Conservation (phyloP, 1,140 invertebrate genomes). For the Drosophila pseudoobscura region DNA sequence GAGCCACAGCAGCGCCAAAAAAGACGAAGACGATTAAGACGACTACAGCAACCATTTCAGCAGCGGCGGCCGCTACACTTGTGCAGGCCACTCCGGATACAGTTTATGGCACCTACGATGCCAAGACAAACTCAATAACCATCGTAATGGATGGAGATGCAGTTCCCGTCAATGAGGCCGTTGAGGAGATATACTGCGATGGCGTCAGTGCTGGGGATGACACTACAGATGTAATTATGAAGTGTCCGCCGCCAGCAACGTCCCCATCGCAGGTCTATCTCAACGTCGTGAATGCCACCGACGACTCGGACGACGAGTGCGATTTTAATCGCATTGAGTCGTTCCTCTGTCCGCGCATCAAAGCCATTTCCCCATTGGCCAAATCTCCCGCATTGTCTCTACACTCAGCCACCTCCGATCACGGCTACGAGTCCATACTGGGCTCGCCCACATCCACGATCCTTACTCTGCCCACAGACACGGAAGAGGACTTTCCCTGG, state of each 20-base stretch:
- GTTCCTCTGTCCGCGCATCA: conserved; percentile 76
- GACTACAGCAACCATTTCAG: conserved; percentile 52
- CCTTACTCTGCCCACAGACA: conserved; percentile 27
- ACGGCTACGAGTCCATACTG: conserved; percentile 85
- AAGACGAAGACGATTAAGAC: neutral
- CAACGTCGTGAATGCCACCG: conserved; percentile 83
- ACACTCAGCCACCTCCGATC: conserved; percentile 84
- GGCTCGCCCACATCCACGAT: conserved; percentile 83
- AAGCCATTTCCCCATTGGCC: conserved; percentile 70
- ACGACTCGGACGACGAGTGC: conserved; percentile 82
- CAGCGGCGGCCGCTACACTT: conserved; percentile 43
- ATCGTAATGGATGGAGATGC: conserved; percentile 88
- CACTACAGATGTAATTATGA: conserved; percentile 64
- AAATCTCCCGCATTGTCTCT: conserved; percentile 75
- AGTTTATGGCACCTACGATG: conserved; percentile 89
- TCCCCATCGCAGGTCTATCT: conserved; percentile 80
- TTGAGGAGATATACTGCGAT: conserved; percentile 80
- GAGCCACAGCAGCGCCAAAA: conserved; percentile 22
- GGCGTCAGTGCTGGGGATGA: conserved; percentile 58
- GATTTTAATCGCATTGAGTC: conserved; percentile 78
- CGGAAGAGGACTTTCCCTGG: conserved; percentile 70
- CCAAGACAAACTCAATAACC: conserved; percentile 88
- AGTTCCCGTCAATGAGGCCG: conserved; percentile 84
- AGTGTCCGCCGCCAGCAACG: conserved; percentile 82
- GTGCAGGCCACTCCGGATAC: conserved; percentile 84